Base-by-base conservation (phyloP, 30 jellyfish, hydroid and myxozoan species). In the Chironex yamaguchii region DNA sequence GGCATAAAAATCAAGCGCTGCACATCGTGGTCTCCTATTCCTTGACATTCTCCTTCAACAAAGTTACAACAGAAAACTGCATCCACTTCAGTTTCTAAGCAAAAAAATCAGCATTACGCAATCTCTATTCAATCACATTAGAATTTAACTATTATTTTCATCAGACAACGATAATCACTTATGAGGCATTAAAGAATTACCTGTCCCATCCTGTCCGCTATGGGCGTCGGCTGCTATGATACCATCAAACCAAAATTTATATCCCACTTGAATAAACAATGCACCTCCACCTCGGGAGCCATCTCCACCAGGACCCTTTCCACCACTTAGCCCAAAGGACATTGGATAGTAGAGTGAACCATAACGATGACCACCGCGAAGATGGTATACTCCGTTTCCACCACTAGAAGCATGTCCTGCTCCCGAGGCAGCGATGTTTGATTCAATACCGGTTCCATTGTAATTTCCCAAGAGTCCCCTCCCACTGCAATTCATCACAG, bases 251-350 rank as follows among this genome's bases (percentile, higher is more conserved):
- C 70, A 69, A 28, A 83, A 69, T 50, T 83, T 83, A 33, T 83
- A 87, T 3, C 93, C 93, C 29, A 83, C 93, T 13, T 87, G 74
- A 13, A 83, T 68, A 3, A 86, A 36, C 87, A 83, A 69, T 25
- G 31, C 62, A 13, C 93, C 93, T 69, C 93, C 93, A 50, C 93
- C 93, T 53, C 93, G 53, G 4, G 87, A 54, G 67, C 93, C 93
- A 22, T 49, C 35, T 2, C 87, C 87, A 4, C 81, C 68, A 12
- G 72, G 52, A 20, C 87, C 87, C 13, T 81, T 12, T 11, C 93
- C 93, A 21, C 93, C 93, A 31, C 82, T 68, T 12, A 87, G 81
- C 32, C 93, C 93, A 1, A 32, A 64, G 4, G 62, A 20, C 33
- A 31, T 34, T 2, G 93, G 93, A 4, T 34, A 81, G 50, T 83